A percentile compares a stretch with the other conserved stretches of the same genome.
These are phyloP conservation scores for Meloidogyne floridensis DNA, from an alignment of 1,140 invertebrate genomes.

Conservation along the genomic window DNA sequence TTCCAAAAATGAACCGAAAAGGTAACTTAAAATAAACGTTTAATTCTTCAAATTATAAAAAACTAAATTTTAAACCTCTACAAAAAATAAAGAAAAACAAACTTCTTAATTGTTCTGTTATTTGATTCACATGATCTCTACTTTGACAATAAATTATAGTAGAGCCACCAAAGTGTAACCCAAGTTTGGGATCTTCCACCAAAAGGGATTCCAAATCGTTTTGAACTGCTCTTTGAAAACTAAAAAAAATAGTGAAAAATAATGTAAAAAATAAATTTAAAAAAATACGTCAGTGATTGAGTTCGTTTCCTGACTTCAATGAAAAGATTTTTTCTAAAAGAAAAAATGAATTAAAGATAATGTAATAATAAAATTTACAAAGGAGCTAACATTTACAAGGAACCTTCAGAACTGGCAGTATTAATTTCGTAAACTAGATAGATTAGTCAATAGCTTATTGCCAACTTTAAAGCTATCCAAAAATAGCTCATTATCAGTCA, in stretches of 20 bases:
- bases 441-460: no score
- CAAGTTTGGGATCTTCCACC: slow-evolving; percentile 16
- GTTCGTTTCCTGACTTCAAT: slow-evolving; percentile 30
- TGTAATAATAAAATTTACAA: no score
- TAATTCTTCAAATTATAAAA: neutral
- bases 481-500: no score
- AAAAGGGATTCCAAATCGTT: slow-evolving; percentile 26
- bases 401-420: no score
- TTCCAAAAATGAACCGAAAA: no score
- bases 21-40: no score
- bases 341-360: neutral
- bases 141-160: slow-evolving; percentile 40
- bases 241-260: neutral
- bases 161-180: slow-evolving; percentile 34
- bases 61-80: neutral
- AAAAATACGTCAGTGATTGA: slow-evolving; percentile 10
- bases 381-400: no score
- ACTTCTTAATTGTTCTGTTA: slow-evolving; percentile 27
- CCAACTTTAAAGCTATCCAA: no score
- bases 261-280: neutral
- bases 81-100: neutral
- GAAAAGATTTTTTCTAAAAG: slow-evolving; percentile 70
- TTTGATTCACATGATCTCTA: slow-evolving; percentile 24
- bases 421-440: no score
- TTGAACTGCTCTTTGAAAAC: slow-evolving; percentile 25